Base-by-base conservation (phyloP, 64 coral and sea anemone genomes). In the Astreopora myriophthalma region DNA sequence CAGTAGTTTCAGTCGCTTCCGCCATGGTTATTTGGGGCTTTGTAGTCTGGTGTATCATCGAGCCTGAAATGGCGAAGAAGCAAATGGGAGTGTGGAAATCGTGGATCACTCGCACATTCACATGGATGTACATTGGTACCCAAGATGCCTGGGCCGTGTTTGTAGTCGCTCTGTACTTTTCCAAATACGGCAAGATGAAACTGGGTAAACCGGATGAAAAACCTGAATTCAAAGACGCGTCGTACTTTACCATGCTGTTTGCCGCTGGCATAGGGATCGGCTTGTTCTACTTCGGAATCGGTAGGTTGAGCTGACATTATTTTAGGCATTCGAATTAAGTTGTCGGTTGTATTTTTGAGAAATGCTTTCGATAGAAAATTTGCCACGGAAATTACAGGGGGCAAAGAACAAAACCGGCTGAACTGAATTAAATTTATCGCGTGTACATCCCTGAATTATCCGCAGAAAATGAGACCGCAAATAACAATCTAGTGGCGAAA, bases 161-260 rank as follows among this genome's bases (percentile, higher is more conserved):
- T 57, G 64, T 94, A 1, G 46, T 94, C 36, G 73, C 14, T n/a
- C 34, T 94, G 31, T 84, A 68, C 49, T 89, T 94, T 63, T 89
- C 86, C 27, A 94, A 94, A 49, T 94, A 94, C 70, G 34, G 63
- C 16, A 57, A 89, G 26, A 58, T 94, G 55, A 94, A 94, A 81
- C 86, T 94, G 31, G 92, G 86, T 30, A 94, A 94, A 79, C 70
- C 85, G 70, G 76, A 83, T 66, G 85, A 87, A 74, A 84, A 94
- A 76, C 92, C 92, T 35, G 92, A 94, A 63, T 94, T 89, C 79
- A 68, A 52, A 23, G 86, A 94, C 70, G 66, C 76, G 36, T 20
- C 92, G 0, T 94, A 94, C 77, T 94, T 94, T 51, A 94, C 75
- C 16, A 94, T 94, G 92, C 86, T 94, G 86, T 94, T 94, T 68